These are phyloP conservation scores for Zhuqinia jingwanae DNA, from an alignment of 2,888 invertebrate species.

Conservation along the genomic window DNA sequence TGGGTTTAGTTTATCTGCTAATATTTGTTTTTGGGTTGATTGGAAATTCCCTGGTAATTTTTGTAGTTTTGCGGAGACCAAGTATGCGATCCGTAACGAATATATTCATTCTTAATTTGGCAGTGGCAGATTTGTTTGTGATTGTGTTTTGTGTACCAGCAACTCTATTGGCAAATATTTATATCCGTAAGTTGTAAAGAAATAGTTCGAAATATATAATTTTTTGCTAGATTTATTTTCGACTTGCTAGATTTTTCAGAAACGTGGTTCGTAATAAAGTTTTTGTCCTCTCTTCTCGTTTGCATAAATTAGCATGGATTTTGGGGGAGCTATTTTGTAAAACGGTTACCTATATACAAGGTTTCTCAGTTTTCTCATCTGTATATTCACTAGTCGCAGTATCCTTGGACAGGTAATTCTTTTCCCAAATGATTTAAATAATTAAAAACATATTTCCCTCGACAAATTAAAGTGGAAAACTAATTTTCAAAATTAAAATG, in stretches of 20 bases:
- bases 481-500: not conserved
- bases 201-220: not conserved
- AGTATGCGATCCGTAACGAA: not conserved
- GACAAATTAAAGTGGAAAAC: no score
- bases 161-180: constrained; percentile 5
- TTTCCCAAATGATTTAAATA: not conserved
- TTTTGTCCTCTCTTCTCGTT: no score
- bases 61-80: not conserved
- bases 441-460: not conserved
- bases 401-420: constrained; percentile 18
- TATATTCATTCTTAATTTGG: constrained; percentile 16
- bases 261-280: no score
- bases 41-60: constrained; percentile 13
- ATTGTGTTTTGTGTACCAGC: constrained; percentile 30
- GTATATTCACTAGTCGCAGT: constrained; percentile 11
- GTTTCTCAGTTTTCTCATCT: not conserved
- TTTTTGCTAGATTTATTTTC: not conserved
- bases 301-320: constrained; percentile 30
- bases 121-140: constrained; percentile 24
- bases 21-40: constrained; percentile 8
- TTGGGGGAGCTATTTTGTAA: constrained; percentile 17
- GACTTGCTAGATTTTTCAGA: no score
- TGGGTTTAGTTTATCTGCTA: not conserved
- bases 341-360: constrained; percentile 3
- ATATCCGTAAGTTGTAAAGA: not conserved